phyloP scores from a whole-genome alignment of 2,797 vertebrate genomes.

The Coendou prehensilis region DNA sequence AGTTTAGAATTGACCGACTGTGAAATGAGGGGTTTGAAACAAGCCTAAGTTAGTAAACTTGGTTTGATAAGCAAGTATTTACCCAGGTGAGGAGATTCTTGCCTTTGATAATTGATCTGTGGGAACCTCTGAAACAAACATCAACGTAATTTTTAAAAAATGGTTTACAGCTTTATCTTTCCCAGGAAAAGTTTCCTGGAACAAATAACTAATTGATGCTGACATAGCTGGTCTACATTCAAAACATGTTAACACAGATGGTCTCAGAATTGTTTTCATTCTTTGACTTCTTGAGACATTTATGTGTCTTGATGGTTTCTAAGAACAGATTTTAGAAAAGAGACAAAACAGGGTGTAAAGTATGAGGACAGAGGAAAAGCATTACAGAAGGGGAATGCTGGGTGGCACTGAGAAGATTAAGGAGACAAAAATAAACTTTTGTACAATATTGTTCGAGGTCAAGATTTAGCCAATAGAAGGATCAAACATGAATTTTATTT shows the following conservation, averaged over 20 bases:
- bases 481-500: background rate
- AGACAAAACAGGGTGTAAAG: background rate
- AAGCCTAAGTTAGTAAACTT: background rate
- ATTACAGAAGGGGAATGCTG: background rate
- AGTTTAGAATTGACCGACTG: background rate
- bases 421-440: background rate
- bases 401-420: background rate
- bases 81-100: background rate
- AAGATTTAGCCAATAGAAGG: background rate
- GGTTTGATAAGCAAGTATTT: background rate
- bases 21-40: background rate
- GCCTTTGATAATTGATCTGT: background rate
- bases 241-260: background rate
- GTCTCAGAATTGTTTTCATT: constrained; percentile 15
- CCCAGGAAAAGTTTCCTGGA: background rate
- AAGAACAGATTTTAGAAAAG: background rate
- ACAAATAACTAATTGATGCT: background rate
- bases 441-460: background rate
- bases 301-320: background rate
- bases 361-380: background rate
- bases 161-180: constrained; percentile 26
- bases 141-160: background rate
- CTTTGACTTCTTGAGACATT: background rate
- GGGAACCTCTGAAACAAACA: constrained; percentile 38
- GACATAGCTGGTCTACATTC: background rate